A percentile compares a stretch with the other conserved stretches of the same genome.
These are phyloP conservation scores for Chaunax sp. DNA, from an alignment of 2,797 vertebrate species.

Conservation along the genomic window DNA sequence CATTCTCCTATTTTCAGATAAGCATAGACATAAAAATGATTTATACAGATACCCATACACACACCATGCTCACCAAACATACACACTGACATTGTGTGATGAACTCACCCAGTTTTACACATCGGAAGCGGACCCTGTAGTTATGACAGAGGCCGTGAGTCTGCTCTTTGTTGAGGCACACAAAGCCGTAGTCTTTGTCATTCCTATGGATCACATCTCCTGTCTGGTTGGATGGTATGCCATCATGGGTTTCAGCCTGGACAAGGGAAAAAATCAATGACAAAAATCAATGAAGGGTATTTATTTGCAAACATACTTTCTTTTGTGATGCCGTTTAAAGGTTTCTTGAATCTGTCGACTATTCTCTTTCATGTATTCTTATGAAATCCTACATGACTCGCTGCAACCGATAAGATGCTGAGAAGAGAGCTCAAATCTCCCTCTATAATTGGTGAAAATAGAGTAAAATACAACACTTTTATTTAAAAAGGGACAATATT, in stretches of 20 bases:
- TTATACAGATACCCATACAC: too few species aligned
- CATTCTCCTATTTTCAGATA: background rate
- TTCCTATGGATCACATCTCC: slow-evolving; percentile 89
- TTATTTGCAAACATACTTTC: background rate
- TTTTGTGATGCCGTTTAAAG: too few species aligned
- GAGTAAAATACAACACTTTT: too few species aligned
- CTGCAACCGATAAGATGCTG: too few species aligned
- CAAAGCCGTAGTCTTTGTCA: slow-evolving; percentile 90
- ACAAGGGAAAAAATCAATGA: slow-evolving; percentile 5
- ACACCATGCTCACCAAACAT: background rate
- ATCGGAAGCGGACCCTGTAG: slow-evolving; percentile 94
- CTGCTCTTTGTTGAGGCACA: slow-evolving; percentile 90
- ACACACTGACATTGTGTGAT: background rate
- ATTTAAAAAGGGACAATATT: too few species aligned
- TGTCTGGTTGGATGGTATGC: slow-evolving; percentile 83
- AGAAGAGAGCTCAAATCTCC: too few species aligned
- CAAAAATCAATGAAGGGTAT: background rate
- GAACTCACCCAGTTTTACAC: slow-evolving; percentile 90
- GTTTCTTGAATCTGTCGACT: too few species aligned
- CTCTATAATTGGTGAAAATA: too few species aligned
- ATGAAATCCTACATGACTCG: too few species aligned
- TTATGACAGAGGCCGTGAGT: slow-evolving; percentile 84
- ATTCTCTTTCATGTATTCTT: too few species aligned
- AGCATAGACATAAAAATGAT: background rate
- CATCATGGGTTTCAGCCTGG: slow-evolving; percentile 88